A percentile compares a stretch with the other conserved stretches of the same genome.
Conservation (phyloP, 2,113 vertebrate genomes). For the Typhlomys cinereus region DNA sequence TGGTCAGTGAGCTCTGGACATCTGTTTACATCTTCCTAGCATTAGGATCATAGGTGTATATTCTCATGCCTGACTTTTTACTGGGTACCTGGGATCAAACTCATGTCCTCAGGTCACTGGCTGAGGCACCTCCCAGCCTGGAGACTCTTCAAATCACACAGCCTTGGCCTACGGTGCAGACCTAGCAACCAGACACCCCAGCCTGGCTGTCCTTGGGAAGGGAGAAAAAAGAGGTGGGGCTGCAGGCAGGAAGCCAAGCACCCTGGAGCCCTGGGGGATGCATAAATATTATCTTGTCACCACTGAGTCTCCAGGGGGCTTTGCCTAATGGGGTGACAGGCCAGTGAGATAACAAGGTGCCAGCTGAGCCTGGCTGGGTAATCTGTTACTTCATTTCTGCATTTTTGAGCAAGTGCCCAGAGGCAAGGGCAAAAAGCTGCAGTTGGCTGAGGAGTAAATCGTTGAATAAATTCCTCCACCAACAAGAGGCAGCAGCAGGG, state of each 20-base stretch:
- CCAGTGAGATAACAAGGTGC: conserved; percentile 61
- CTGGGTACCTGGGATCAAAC: background rate
- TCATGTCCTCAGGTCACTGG: too few relatives aligned
- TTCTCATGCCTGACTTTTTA: background rate
- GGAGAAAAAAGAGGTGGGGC: background rate
- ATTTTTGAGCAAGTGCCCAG: conserved; percentile 74
- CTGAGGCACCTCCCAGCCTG: background rate
- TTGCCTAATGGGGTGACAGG: conserved; percentile 58
- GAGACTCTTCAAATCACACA: background rate
- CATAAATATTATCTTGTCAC: conserved; percentile 14
- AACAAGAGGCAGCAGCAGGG: conserved; percentile 37
- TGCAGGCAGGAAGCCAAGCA: background rate
- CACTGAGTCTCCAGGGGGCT: conserved; percentile 7
- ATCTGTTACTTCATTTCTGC: conserved; percentile 70
- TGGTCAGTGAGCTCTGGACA: background rate
- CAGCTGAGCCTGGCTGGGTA: conserved; percentile 48
- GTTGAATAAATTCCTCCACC: conserved; percentile 61
- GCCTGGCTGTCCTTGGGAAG: fast-evolving
- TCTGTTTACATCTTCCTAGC: too few relatives aligned
- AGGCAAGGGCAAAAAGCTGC: conserved; percentile 54
- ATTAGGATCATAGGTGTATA: background rate
- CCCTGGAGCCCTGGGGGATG: background rate
- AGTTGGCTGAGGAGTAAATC: conserved; percentile 63
- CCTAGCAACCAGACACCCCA: background rate
- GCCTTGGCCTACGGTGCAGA: background rate